phyloP scores from a whole-genome alignment of 2,113 vertebrate species.

The Brevimyrus niger region DNA sequence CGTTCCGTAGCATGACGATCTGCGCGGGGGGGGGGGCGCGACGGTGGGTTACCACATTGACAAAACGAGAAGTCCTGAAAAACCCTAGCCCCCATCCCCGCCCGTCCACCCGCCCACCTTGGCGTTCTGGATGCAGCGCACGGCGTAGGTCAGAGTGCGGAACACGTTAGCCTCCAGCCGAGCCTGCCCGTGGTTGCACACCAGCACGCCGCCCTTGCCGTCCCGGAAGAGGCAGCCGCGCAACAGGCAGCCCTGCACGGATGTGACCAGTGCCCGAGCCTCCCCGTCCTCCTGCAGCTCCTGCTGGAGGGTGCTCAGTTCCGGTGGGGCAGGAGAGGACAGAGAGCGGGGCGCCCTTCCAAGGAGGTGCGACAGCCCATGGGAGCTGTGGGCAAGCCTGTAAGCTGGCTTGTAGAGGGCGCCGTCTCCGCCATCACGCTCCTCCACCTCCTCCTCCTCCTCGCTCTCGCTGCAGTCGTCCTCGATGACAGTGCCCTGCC shows the following conservation, averaged over 20 bases:
- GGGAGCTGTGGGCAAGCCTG: slow-evolving; percentile 60
- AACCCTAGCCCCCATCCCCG: neutral
- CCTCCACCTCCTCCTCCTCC: slow-evolving; percentile 58
- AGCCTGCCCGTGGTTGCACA: slow-evolving; percentile 71
- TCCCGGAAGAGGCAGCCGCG: slow-evolving; percentile 77
- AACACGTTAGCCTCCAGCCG: slow-evolving; percentile 75
- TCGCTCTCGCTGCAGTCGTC: slow-evolving; percentile 64
- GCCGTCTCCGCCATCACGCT: neutral
- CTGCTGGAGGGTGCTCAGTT: slow-evolving; percentile 64
- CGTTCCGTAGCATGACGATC: slow-evolving; percentile 78
- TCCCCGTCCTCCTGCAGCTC: slow-evolving; percentile 77
- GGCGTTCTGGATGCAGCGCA: slow-evolving; percentile 76
- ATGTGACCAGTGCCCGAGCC: slow-evolving; percentile 59
- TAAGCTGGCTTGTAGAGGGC: slow-evolving; percentile 22
- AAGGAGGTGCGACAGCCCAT: slow-evolving; percentile 63
- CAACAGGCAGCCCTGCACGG: slow-evolving; percentile 70
- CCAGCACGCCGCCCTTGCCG: slow-evolving; percentile 71
- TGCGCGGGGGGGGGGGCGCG: slow-evolving; percentile 32
- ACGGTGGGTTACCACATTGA: neutral
- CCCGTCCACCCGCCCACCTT: slow-evolving; percentile 54
- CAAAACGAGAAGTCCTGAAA: neutral
- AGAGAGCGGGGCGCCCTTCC: slow-evolving; percentile 50
- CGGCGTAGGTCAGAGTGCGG: slow-evolving; percentile 67
- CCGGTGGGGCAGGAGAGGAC: slow-evolving; percentile 56
- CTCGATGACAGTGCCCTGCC: slow-evolving; percentile 51